These are phyloP conservation scores for Rotaria macrura DNA, from an alignment of 2,888 invertebrate species.

Conservation along the genomic window DNA sequence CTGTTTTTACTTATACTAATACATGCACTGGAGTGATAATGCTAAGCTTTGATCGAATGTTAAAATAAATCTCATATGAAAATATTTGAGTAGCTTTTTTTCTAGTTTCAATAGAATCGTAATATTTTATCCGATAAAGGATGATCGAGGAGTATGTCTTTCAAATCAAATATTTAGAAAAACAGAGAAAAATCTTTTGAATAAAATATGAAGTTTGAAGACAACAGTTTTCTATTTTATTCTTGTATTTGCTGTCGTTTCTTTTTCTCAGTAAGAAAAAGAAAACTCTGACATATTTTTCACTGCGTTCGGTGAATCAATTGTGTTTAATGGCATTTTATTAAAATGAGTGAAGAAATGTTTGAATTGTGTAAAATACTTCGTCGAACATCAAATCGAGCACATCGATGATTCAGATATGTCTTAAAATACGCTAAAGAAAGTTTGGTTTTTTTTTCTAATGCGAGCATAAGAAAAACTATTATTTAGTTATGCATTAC, in stretches of 20 bases:
- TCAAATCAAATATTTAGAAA: no score
- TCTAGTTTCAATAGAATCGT: background rate
- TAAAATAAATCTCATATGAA: background rate
- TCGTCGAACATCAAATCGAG: no score
- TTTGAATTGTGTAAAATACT: no score
- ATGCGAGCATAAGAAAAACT: no score
- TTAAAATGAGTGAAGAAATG: no score
- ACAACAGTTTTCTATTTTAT: background rate
- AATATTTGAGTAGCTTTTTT: no score
- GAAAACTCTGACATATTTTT: background rate
- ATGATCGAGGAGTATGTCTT: background rate
- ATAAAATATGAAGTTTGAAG: background rate
- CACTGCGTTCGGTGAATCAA: background rate
- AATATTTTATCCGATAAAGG: background rate
- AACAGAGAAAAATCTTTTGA: background rate
- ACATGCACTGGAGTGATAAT: background rate
- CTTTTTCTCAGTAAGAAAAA: background rate
- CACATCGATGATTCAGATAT: no score
- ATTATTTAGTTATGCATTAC: no score
- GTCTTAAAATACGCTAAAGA: no score
- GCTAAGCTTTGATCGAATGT: background rate
- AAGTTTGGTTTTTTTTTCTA: no score
- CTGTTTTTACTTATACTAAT: no score
- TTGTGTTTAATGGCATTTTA: background rate
- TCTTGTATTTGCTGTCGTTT: background rate